Evolutionary conservation across 2,797 vertebrate species (phyloP), one percentile per base, ranked within the genome.

Genomic region (Micromesistius poutassou): DNA sequence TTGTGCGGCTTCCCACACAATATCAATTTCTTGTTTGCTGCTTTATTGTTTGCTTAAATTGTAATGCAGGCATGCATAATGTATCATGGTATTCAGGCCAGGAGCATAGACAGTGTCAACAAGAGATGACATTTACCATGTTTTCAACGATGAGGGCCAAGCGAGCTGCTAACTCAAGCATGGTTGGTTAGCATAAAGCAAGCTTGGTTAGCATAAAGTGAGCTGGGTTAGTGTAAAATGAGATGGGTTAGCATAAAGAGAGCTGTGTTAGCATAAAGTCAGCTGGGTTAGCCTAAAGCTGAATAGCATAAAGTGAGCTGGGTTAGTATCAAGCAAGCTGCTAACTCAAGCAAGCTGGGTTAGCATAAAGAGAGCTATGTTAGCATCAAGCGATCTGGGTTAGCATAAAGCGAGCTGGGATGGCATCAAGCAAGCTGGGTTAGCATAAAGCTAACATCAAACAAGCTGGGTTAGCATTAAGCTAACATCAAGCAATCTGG

Each of bases 1-100:
- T 77, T 77, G 46, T 66, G 35, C 46, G 38, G 31, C 78, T 71
- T 83, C 30, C 72, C 19, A 1, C 80, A 62, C 50, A 62, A 62
- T 62, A 62, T 62, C 55, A 25, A 62, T 62, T 62, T 55, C 13
- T 75, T 82, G 79, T 79, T 74, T 82, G 38, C 74, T 71, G 70
- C 74, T 72, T 86, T 16, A 79, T 82, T 35, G 38, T 62, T 62
- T n/a, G 55, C 55, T 62, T n/a, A 25, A 62, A 62, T 38, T 81
- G 22, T 78, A 77, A 79, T 83, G 71, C 79, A 78, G 77, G 46
- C 55, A 22, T 31, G 68, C 55, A 62, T 62, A n/a, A 62, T 62
- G 55, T 25, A 62, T n/a, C 22, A n/a, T 25, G 55, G 22, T 62
- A 25, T 62, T 62, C 55, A 62, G 55, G 55, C 55, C 55, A 62